Base-by-base conservation (phyloP, 2,888 invertebrate species). In the Brenthis hecate region DNA sequence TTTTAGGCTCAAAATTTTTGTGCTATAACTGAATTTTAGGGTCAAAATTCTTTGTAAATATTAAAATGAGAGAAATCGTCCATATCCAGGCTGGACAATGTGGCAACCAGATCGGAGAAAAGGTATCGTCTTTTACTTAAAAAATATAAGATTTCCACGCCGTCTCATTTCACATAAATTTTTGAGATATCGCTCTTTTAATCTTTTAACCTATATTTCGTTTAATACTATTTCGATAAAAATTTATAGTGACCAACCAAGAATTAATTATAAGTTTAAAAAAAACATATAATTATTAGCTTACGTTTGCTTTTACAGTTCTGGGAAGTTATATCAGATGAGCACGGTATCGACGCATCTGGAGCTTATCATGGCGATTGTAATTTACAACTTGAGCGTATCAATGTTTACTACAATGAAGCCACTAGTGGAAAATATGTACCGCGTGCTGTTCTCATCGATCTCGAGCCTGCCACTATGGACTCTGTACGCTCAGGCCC, bases 51-150 rank as follows among this genome's bases (percentile, higher is more conserved):
- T 73, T 77, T 71, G 85, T 86, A 77, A 55, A 36, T 91, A 57
- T 16, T 68, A 84, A 75, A 75, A 96, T 96, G 96, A 94, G 96
- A 92, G 96, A 96, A 94, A 96, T 96, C 85, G 96, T 96, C 77
- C 96, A 96, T 88, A 93, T 96, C 78, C 96, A 96, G 86, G 96
- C 84, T 71, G 88, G 88, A 69, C 85, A 85, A 80, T 88, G 88
- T 76, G 88, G 88, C n/a, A 88, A 88, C 94, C 96, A 96, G 89
- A 96, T 96, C 80, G 96, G 96, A 78, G 95, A 96, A 65, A 96
- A 96, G 94, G 96, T 96, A 85, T 43, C 13, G 2, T 6, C 1
- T 14, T 43, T 2, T 47, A 23, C 14, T 43, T 13, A 0, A 43
- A 6, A 43, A 43, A 19, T 19, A 14, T 55, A 14, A 6, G 36